Base-by-base conservation (phyloP, 2,797 vertebrate genomes). In the Tokudaia muenninki region DNA sequence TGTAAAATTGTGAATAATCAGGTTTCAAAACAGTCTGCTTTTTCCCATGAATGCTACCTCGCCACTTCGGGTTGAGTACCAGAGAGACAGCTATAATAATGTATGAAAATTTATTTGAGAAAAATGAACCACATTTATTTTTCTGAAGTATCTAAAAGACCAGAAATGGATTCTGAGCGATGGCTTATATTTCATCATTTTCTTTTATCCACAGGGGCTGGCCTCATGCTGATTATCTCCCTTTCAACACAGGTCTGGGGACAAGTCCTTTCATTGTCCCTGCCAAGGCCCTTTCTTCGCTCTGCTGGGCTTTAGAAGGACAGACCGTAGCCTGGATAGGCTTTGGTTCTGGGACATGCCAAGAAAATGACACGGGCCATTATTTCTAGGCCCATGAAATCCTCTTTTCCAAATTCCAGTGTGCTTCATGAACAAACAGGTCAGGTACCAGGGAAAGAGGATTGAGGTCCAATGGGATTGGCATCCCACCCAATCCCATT, bases 81-180 rank as follows among this genome's bases (percentile, higher is more conserved):
- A 75, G 89, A 37, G 59, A 90, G 80, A 90, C 44, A 63, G 52
- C 65, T 50, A 63, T 19, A 31, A 96, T 59, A 80, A 91, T 79
- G 93, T 59, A 84, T 82, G 87, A 92, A 93, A 96, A 90, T 72
- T 94, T 92, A 90, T 81, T 95, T 92, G 86, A 94, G 81, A 94
- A 95, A 96, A 97, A 97, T 72, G 91, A 96, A 44, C 65, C 67
- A 78, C 89, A 87, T 92, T 94, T 96, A 80, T 94, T 93, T 97
- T 91, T 44, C 57, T 91, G 57, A 94, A 94, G 91, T 47, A 10
- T 37, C 67, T 94, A 47, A 95, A 91, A 82, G 84, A 86, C 37
- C 72, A 57, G 79, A 90, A 95, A 95, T 95, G 96, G 91, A 89
- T 81, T 61, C 91, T 93, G 87, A 97, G 81, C n/a, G 84, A 91